Evolutionary conservation across 1,140 invertebrate species (phyloP), one percentile per base, ranked within the genome.

Genomic region (Dendroctonus valens): DNA sequence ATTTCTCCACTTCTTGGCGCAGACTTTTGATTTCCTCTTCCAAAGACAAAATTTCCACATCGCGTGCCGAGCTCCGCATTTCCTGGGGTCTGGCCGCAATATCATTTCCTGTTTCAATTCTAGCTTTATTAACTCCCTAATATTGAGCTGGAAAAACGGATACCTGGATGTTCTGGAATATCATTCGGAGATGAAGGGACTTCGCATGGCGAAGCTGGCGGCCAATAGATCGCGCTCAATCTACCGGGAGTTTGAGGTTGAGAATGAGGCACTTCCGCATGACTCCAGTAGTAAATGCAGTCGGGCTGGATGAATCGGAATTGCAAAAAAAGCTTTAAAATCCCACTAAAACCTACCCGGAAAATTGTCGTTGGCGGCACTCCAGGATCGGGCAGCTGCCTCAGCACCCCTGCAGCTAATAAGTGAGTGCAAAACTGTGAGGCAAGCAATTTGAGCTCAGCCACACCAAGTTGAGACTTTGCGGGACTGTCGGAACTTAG

Each of bases 231-330:
- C 15, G 69, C 69, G 52, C 68, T 83, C 39, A 88, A 73, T 71
- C 86, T 85, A 41, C 90, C 89, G 4, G 91, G 91, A n/a, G 88
- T 88, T 26, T 86, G 81, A 15, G 87, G 84, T 69, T 85, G 82
- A 14, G 85, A 81, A n/a, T 82, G 78, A 40, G 86, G 84, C 37
- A 83, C 78, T 76, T 93, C 90, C 54, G 88, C 89, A 75, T 92
- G 88, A 26, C 89, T 85, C 93, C 93, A 94, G 75, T 89, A 92
- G 78, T 95, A 94, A 87, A 93, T 92, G 71, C 91, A 82, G 77
- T 92, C 90, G 58, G 90, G 87, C 93, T 95, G 78, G 42, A 86
- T 49, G 41, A 44, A 37, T 58, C 8, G 41, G 85, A 84, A 71
- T 63, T 74, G 71, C 67, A n/a, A 58, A 65, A 26, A 42, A 48